A percentile compares a stretch with the other conserved stretches of the same genome.
Evolutionary conservation across 2,888 invertebrate species (phyloP).

Genomic region (Dolichomitus sp.): DNA sequence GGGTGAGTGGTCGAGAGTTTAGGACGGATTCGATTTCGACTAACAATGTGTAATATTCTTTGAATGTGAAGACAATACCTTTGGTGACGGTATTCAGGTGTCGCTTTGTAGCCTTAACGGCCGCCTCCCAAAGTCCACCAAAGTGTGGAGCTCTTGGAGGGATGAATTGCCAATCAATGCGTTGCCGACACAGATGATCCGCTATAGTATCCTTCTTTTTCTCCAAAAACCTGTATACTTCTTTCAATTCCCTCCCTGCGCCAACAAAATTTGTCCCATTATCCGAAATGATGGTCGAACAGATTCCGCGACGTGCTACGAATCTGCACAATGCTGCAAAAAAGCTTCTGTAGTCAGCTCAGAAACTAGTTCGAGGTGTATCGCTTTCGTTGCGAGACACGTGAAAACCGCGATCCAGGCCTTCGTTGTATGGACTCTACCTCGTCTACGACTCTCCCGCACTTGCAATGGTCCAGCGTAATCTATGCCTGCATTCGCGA

Average conservation of each 20-base stretch:
- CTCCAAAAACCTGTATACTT: conserved; percentile 26
- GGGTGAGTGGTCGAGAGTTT: conserved; percentile 32
- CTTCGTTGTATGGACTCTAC: conserved; percentile 32
- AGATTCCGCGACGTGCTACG: conserved; percentile 75
- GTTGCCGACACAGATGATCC: conserved; percentile 16
- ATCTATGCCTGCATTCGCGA: conserved; percentile 65
- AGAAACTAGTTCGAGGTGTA: conserved; percentile 78
- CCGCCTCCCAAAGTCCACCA: conserved; percentile 17
- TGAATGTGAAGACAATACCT: conserved; percentile 14
- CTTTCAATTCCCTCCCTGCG: conserved; percentile 64
- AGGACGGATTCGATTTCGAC: conserved; percentile 39
- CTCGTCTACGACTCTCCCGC: conserved; percentile 61
- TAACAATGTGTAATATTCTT: conserved; percentile 32
- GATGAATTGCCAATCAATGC: conserved; percentile 30
- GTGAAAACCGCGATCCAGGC: conserved; percentile 69
- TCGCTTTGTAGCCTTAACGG: background rate
- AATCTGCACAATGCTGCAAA: conserved; percentile 78
- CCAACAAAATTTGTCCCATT: conserved; percentile 81
- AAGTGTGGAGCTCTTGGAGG: conserved; percentile 15
- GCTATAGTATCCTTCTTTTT: conserved; percentile 18
- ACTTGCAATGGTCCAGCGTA: conserved; percentile 68
- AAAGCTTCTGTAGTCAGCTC: conserved; percentile 77
- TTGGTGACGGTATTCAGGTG: conserved; percentile 20
- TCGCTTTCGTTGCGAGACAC: conserved; percentile 63
- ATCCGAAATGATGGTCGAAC: conserved; percentile 76